Percentiles rank a stretch among this genome's conserved stretches.
Conservation (phyloP, 2,797 vertebrate species). For the Melanotaenia boesemani region DNA sequence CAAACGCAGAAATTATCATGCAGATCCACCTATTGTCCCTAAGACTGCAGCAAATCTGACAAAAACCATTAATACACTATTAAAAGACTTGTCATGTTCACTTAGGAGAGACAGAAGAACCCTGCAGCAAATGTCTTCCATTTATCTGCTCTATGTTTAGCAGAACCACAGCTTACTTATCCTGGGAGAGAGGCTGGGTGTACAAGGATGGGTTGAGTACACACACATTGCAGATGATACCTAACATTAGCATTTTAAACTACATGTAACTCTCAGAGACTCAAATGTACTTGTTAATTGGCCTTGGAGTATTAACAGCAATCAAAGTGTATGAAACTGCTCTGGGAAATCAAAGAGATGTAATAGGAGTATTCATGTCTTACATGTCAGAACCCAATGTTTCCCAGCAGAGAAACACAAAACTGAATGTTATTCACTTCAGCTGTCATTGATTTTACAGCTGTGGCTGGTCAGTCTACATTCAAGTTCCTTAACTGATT, state of each 20-base stretch:
- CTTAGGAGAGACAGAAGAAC: slow-evolving; percentile 1
- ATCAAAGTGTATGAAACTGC: neutral
- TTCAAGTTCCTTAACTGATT: too few relatives aligned
- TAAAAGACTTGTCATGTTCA: slow-evolving; percentile 2
- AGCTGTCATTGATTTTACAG: neutral
- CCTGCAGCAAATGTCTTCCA: neutral
- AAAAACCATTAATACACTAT: slow-evolving; percentile 17
- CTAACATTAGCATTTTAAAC: neutral
- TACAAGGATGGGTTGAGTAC: neutral
- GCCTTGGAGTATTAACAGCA: neutral
- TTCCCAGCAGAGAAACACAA: neutral
- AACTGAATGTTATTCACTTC: neutral
- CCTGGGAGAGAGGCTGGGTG: neutral
- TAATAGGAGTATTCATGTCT: neutral
- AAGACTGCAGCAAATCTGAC: slow-evolving; percentile 10
- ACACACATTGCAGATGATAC: neutral
- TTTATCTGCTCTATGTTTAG: neutral
- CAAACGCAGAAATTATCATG: slow-evolving; percentile 33
- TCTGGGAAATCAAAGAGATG: neutral
- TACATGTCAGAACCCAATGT: neutral
- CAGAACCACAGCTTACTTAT: neutral
- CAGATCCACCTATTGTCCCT: slow-evolving; percentile 27
- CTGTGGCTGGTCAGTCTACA: neutral
- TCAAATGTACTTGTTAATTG: neutral
- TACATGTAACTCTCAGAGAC: neutral